phyloP scores from a whole-genome alignment of 2,797 vertebrate genomes.

The Falco novaeseelandiae region DNA sequence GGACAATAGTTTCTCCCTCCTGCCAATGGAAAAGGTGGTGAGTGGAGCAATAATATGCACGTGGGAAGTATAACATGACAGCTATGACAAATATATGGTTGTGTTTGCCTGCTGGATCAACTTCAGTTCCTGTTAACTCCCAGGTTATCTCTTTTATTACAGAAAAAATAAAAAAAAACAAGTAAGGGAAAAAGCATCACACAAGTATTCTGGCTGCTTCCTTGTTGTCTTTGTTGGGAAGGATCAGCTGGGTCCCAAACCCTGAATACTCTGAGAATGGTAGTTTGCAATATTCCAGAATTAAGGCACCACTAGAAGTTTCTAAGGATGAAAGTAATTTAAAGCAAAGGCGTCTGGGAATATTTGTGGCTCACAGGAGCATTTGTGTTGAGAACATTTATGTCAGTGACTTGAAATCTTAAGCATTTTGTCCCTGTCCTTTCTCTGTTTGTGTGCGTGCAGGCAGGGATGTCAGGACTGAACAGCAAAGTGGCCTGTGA shows the following conservation, averaged over 20 bases:
- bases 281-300: not conserved
- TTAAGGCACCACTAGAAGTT: not conserved
- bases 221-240: not conserved
- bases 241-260: fast-evolving
- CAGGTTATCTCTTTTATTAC: not conserved
- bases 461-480: not conserved
- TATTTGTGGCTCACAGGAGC: not conserved
- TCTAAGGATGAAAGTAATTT: not conserved
- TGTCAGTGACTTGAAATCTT: not conserved
- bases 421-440: not conserved
- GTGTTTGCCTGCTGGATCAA: not conserved
- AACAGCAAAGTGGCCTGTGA: not conserved
- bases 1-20: not conserved
- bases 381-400: not conserved
- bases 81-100: not conserved
- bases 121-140: not conserved
- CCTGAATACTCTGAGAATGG: not conserved
- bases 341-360: not conserved
- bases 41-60: not conserved
- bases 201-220: not conserved
- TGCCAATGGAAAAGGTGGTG: not conserved
- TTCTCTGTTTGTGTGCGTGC: not conserved
- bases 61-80: not conserved
- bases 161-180: not conserved
- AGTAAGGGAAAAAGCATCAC: not conserved